Evolutionary conservation across 2,888 invertebrate genomes (phyloP).

Genomic region (Lysandra coridon): DNA sequence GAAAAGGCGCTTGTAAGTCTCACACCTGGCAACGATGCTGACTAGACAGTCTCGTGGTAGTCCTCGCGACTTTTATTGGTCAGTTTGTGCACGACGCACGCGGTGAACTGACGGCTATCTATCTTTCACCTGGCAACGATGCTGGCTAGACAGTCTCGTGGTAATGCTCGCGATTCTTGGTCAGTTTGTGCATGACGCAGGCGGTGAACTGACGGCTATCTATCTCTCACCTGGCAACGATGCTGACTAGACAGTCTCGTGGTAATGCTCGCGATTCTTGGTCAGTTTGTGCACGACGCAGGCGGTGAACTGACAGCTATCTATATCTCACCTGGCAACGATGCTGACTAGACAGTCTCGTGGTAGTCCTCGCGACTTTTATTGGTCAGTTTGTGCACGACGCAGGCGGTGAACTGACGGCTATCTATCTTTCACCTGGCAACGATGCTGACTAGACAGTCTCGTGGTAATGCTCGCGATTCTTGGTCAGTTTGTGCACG

Average conservation of each 20-base stretch:
- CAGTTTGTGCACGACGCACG: conserved; percentile 43
- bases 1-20: too few species aligned
- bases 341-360: neutral
- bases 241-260: neutral
- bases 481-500: too few species aligned
- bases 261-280: conserved; percentile 33
- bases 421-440: neutral
- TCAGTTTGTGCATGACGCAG: conserved; percentile 43
- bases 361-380: conserved; percentile 32
- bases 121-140: neutral
- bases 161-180: conserved; percentile 33
- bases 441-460: neutral
- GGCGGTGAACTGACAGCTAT: conserved; percentile 45
- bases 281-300: conserved; percentile 50
- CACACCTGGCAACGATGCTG: neutral
- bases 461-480: too few species aligned
- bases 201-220: conserved; percentile 41
- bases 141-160: neutral
- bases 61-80: conserved; percentile 33
- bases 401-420: conserved; percentile 40
- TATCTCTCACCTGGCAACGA: neutral
- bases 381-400: conserved; percentile 41
- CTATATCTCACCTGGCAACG: neutral
- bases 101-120: conserved; percentile 41
- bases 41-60: neutral